Evolutionary conservation across 2,113 vertebrate genomes (phyloP).

Genomic region (Formicarius rufipectus): DNA sequence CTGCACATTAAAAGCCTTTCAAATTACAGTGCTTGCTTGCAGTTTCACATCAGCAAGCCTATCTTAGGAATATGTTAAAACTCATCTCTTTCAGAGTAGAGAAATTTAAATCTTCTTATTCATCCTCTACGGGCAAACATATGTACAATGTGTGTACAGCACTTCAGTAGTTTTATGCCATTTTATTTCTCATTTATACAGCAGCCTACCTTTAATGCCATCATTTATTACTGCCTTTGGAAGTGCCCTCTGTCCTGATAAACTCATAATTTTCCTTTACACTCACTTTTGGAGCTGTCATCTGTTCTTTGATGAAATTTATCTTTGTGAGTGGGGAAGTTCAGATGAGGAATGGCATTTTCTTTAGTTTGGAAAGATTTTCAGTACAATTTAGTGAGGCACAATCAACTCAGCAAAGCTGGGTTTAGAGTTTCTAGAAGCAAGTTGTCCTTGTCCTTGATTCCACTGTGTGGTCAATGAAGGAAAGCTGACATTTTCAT

Average conservation of each 20-base stretch:
- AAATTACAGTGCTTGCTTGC: background rate
- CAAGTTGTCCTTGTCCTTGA: constrained; percentile 21
- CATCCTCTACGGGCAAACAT: background rate
- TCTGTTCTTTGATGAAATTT: constrained; percentile 9
- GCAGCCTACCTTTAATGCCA: constrained; percentile 36
- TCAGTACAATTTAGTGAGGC: constrained; percentile 17
- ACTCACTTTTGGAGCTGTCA: constrained; percentile 36
- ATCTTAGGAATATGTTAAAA: background rate
- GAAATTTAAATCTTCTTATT: constrained; percentile 10
- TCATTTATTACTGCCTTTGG: constrained; percentile 46
- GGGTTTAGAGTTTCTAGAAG: background rate
- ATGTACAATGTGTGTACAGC: background rate
- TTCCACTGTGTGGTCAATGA: background rate
- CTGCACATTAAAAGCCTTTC: background rate
- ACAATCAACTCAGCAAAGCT: background rate
- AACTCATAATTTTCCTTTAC: constrained; percentile 51
- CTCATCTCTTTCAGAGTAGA: background rate
- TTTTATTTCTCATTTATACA: constrained; percentile 48
- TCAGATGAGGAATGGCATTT: constrained; percentile 35
- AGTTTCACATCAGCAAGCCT: background rate
- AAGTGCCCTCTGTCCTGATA: constrained; percentile 24
- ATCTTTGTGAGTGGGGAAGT: background rate
- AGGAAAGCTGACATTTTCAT: background rate
- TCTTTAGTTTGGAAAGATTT: constrained; percentile 29
- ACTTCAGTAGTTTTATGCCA: constrained; percentile 43